Percentiles rank a stretch among this genome's conserved stretches.
These are phyloP conservation scores for Silurus lanzhouensis DNA, from an alignment of 2,797 vertebrate genomes.

Conservation along the genomic window DNA sequence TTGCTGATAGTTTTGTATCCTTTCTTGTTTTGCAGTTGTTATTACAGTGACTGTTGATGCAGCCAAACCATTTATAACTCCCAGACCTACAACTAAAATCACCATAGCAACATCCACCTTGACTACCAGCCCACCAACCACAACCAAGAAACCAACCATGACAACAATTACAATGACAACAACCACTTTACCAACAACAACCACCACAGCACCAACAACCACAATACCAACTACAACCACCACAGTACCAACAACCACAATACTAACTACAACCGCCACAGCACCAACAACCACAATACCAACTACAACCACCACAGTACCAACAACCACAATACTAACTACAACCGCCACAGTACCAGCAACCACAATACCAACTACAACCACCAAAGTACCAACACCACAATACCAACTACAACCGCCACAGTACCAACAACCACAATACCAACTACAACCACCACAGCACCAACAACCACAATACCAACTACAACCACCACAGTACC, in stretches of 20 bases:
- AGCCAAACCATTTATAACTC: slow-evolving; percentile 52
- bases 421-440: neutral
- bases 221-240: neutral
- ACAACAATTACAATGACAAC: neutral
- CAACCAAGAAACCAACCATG: slow-evolving; percentile 9
- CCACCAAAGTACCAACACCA: slow-evolving; percentile 12
- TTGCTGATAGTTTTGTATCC: neutral
- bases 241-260: neutral
- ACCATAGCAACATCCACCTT: neutral
- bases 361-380: neutral
- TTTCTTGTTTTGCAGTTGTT: slow-evolving; percentile 60
- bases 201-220: neutral
- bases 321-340: neutral
- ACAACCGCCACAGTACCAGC: slow-evolving; percentile 5
- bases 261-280: neutral
- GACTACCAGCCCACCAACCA: slow-evolving; percentile 4
- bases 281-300: neutral
- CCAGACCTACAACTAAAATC: slow-evolving; percentile 17
- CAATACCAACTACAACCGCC: neutral
- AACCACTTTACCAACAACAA: slow-evolving; percentile 4
- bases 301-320: neutral
- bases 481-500: neutral
- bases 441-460: neutral
- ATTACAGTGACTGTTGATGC: slow-evolving; percentile 70
- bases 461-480: neutral